Conservation (phyloP, 2,113 vertebrate species). For the Rhinoderma darwinii region DNA sequence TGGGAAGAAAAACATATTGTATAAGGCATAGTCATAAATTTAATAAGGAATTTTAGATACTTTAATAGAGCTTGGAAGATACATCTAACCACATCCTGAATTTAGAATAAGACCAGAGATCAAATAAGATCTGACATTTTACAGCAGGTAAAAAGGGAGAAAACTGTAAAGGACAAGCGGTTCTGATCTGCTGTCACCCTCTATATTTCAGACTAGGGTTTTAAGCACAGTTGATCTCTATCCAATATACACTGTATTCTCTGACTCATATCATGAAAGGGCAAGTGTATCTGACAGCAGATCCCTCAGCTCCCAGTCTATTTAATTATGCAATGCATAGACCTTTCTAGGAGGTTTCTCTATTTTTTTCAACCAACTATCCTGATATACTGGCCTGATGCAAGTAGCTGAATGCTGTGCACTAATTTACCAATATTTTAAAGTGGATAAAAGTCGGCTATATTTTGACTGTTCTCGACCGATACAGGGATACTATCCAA, state of each 20-base stretch:
- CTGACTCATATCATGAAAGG: neutral
- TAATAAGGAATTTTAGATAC: neutral
- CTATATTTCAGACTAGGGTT: neutral
- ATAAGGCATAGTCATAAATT: neutral
- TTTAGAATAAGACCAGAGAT: neutral
- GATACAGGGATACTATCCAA: too few species aligned
- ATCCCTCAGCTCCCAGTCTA: neutral
- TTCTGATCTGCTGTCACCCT: conserved; percentile 10
- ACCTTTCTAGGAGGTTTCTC: neutral
- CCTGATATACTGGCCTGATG: neutral
- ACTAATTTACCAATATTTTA: neutral
- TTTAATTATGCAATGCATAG: neutral
- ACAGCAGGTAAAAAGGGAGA: neutral
- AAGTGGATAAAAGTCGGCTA: neutral
- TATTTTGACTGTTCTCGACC: too few species aligned
- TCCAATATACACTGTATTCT: neutral
- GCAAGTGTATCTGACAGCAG: neutral
- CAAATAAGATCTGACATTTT: conserved; percentile 19
- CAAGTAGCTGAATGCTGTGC: neutral
- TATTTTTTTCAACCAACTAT: neutral
- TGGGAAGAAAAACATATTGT: neutral
- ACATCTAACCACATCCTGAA: neutral
- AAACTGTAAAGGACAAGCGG: neutral
- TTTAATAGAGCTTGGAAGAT: neutral
- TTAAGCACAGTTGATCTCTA: neutral